Percentiles rank a stretch among this genome's conserved stretches.
Evolutionary conservation across 1,140 invertebrate species (phyloP).

Genomic region (Pseudomyrmex concolor): DNA sequence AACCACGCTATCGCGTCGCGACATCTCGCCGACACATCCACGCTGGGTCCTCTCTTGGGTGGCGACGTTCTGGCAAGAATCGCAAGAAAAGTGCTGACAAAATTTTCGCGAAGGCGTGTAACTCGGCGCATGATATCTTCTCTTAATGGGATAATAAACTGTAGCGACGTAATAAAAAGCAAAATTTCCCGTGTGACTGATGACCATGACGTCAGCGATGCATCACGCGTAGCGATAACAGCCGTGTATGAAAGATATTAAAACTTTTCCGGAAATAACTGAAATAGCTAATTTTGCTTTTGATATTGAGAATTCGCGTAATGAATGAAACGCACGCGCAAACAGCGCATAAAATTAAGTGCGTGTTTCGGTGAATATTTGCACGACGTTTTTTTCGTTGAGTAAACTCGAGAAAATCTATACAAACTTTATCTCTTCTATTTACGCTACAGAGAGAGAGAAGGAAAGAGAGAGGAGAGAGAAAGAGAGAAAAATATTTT

Average conservation of each 20-base stretch:
- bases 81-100: slow-evolving; percentile 72
- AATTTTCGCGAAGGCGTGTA: slow-evolving; percentile 60
- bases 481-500: slow-evolving; percentile 8
- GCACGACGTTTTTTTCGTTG: slow-evolving; percentile 4
- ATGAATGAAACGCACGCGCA: background rate
- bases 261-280: background rate
- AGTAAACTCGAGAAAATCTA: slow-evolving; percentile 16
- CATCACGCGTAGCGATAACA: background rate
- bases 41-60: slow-evolving; percentile 3
- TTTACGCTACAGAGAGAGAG: slow-evolving; percentile 38
- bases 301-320: background rate
- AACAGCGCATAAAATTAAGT: background rate
- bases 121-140: slow-evolving; percentile 54
- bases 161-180: slow-evolving; percentile 36
- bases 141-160: slow-evolving; percentile 64
- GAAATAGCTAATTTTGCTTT: background rate
- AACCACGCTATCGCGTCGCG: slow-evolving; percentile 21
- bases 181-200: background rate
- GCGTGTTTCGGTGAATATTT: slow-evolving; percentile 12
- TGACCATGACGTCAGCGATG: slow-evolving; percentile 9
- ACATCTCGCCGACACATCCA: slow-evolving; percentile 1
- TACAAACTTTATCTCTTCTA: slow-evolving; percentile 54
- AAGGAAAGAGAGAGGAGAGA: too few species aligned
- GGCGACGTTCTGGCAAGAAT: slow-evolving; percentile 56
- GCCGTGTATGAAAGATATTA: background rate